Evolutionary conservation across 53 echinoderm and acorn worm species (phyloP).

Genomic region (Stichopus horrens): DNA sequence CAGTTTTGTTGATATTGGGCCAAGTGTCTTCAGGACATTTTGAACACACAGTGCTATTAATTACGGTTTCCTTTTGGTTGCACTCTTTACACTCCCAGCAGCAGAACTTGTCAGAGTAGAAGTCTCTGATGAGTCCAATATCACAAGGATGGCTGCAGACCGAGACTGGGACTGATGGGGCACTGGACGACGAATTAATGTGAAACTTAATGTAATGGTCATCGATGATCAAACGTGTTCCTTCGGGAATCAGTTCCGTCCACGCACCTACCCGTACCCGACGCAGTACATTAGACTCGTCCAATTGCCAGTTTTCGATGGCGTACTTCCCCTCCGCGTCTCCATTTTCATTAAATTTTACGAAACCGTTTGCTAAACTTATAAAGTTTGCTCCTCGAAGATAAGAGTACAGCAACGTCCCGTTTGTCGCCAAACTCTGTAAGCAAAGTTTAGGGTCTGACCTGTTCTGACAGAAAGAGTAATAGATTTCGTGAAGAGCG

Average conservation of each 20-base stretch:
- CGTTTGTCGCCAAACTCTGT: conserved; percentile 37
- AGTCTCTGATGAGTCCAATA: conserved; percentile 45
- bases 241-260: conserved; percentile 34
- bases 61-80: conserved; percentile 46
- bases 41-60: conserved; percentile 54
- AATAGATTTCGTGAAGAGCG: conserved; percentile 61
- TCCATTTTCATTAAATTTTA: conserved; percentile 67
- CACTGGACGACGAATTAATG: conserved; percentile 38
- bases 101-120: conserved; percentile 59
- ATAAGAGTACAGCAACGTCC: conserved; percentile 54
- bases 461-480: conserved; percentile 42
- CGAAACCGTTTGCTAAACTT: conserved; percentile 76
- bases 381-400: conserved; percentile 54
- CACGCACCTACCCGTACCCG: conserved; percentile 66
- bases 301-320: conserved; percentile 66
- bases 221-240: conserved; percentile 50
- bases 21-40: conserved; percentile 59
- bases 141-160: conserved; percentile 74
- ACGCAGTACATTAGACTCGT: conserved; percentile 26
- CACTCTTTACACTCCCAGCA: conserved; percentile 84
- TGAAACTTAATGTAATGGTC: conserved; percentile 57
- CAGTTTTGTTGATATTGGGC: conserved; percentile 69
- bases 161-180: conserved; percentile 50
- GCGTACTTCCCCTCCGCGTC: conserved; percentile 74
- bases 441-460: conserved; percentile 32